Percentiles rank a stretch among this genome's conserved stretches.
Evolutionary conservation across 2,888 invertebrate genomes (phyloP).

Genomic region (Napeogenes inachia): DNA sequence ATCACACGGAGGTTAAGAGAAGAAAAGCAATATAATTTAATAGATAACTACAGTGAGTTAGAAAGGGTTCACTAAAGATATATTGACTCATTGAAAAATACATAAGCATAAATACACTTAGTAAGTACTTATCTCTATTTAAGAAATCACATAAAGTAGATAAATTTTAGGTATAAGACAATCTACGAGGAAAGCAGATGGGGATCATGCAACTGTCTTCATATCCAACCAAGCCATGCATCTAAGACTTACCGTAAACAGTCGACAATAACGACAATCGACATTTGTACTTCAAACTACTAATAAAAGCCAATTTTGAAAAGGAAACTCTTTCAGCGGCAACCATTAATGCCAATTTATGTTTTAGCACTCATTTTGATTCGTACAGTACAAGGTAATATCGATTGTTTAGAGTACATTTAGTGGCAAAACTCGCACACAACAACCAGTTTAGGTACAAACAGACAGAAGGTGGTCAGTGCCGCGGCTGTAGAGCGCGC

Average conservation of each 20-base stretch:
- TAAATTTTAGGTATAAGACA: conserved; percentile 9
- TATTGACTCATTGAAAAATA: not conserved
- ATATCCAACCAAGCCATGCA: conserved; percentile 60
- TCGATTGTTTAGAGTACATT: conserved; percentile 64
- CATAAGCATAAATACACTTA: not conserved
- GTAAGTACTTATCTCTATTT: not conserved
- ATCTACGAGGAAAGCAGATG: conserved; percentile 28
- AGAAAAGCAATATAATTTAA: not conserved
- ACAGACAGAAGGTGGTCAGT: conserved; percentile 49
- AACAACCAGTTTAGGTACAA: conserved; percentile 62
- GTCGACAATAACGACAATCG: conserved; percentile 69
- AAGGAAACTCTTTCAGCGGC: conserved; percentile 72
- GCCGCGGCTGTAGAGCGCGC: conserved; percentile 35
- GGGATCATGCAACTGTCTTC: conserved; percentile 30
- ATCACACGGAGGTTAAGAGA: not conserved
- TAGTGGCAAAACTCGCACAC: conserved; percentile 71
- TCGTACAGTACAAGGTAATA: conserved; percentile 62
- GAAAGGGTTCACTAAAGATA: not conserved
- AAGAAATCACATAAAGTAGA: not conserved
- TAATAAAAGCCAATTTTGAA: conserved; percentile 56
- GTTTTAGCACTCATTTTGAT: conserved; percentile 36
- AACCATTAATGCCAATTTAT: conserved; percentile 71
- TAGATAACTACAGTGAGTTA: not conserved
- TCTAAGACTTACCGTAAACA: conserved; percentile 64
- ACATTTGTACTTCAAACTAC: conserved; percentile 72